Evolutionary conservation across 2,113 vertebrate species (phyloP).

Genomic region (Centrocercus urophasianus): DNA sequence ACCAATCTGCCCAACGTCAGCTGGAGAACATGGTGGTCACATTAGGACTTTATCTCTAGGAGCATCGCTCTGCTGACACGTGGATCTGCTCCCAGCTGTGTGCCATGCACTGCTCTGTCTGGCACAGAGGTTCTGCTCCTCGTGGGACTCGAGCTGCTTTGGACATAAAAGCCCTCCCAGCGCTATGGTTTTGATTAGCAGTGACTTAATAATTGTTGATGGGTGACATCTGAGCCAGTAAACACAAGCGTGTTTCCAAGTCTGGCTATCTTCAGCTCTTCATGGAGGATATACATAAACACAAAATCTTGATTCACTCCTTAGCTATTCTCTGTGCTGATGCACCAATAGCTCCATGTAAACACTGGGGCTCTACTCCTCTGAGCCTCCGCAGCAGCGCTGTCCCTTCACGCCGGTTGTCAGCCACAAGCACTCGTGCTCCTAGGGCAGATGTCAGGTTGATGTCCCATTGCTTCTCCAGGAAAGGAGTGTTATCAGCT

Average conservation of each 20-base stretch:
- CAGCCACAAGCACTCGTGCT: no score
- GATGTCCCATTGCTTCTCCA: not conserved
- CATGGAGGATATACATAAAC: not conserved
- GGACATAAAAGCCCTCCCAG: not conserved
- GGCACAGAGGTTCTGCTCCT: not conserved
- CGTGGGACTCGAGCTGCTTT: not conserved
- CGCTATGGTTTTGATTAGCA: slow-evolving; percentile 10
- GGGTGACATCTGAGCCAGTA: slow-evolving; percentile 2
- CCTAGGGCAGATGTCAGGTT: not conserved
- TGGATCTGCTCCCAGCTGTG: not conserved
- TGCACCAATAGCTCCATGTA: not conserved
- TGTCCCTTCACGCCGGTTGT: no score
- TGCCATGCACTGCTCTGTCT: not conserved
- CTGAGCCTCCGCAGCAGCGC: no score
- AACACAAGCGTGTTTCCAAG: not conserved
- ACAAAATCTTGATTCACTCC: slow-evolving; percentile 32
- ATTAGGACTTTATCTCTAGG: not conserved
- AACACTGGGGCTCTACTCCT: not conserved
- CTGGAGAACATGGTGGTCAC: not conserved
- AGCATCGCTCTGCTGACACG: no score
- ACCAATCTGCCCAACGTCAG: not conserved
- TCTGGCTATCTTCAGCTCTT: not conserved
- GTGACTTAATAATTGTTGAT: not conserved
- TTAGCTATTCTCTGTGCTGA: not conserved
- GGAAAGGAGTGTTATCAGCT: not conserved